Base-by-base conservation (phyloP, 2,113 vertebrate species). In the Burhinus oedicnemus region DNA sequence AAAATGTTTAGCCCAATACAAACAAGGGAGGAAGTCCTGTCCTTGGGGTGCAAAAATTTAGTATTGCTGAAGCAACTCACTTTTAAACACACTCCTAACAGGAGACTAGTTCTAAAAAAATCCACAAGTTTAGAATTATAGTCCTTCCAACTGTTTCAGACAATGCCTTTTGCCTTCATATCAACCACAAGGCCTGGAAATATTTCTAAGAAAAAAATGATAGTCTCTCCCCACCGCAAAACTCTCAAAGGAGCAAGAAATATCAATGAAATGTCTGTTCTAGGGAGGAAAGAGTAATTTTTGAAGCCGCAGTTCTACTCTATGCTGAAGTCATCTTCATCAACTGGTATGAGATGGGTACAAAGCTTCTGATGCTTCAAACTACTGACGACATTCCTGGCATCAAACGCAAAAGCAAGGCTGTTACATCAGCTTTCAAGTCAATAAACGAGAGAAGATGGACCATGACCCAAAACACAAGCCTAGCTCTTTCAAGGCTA, bases 321-420 rank as follows among this genome's bases (percentile, higher is more conserved):
- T 40, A 11, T 1, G 18, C 57, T 38, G 7, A 82, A 49, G 52
- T 54, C 44, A 27, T 36, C 65, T 8, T 32, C 76, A 26, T 44
- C 55, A 42, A 2, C 5, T 2, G 0, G 21, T 29, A 32, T 0
- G 34, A 88, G 47, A 40, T 12, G 34, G 29, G 13, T 16, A 29
- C 0, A 3, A 64, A 32, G 61, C 23, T 40, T 22, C 47, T 11
- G 23, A 23, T 17, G 71, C 45, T 27, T 72, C n/a, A 14, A 78
- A 44, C 52, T 44, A 8, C 5, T 11, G 47, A 57, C 26, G 54
- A 27, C 38, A 65, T n/a, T 47, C 36, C 75, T 60, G 62, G 62
- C 85, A 60, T 11, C 49, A 13, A 52, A 49, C 5, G 7, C 34
- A 36, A 42, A 42, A 36, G 23, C 40, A 62, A 21, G 13, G 30